Evolutionary conservation across 2,888 invertebrate species (phyloP).

Genomic region (Cryptocephalus moraei): DNA sequence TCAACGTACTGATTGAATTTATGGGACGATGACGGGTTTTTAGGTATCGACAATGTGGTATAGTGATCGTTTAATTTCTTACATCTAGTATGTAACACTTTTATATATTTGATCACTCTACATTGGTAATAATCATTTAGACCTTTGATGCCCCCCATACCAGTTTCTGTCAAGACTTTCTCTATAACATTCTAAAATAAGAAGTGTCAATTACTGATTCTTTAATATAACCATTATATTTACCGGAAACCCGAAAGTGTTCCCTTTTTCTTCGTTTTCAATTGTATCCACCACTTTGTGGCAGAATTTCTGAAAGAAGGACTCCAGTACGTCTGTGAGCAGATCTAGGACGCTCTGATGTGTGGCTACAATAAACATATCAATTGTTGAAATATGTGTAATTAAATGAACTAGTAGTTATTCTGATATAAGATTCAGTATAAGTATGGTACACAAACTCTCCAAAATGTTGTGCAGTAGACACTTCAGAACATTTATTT

Average conservation of each 20-base stretch:
- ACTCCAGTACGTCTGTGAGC: conserved; percentile 40
- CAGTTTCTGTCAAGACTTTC: conserved; percentile 49
- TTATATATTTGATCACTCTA: conserved; percentile 31
- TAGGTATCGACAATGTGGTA: conserved; percentile 22
- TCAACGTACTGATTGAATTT: conserved; percentile 25
- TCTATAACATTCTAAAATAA: conserved; percentile 47
- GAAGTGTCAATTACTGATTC: neutral
- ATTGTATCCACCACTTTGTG: conserved; percentile 42
- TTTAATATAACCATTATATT: conserved; percentile 10
- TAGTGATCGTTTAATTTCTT: conserved; percentile 27
- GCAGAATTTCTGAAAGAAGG: conserved; percentile 40
- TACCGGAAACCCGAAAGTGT: conserved; percentile 42
- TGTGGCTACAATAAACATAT: conserved; percentile 28
- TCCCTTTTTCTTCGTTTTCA: conserved; percentile 40
- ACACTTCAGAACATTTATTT: too few species aligned
- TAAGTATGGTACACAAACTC: too few species aligned
- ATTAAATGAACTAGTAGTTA: too few species aligned
- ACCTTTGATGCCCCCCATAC: conserved; percentile 46
- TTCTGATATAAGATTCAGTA: too few species aligned
- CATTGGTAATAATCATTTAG: conserved; percentile 49
- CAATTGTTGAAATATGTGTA: neutral
- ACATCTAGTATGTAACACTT: conserved; percentile 28
- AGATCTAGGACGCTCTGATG: conserved; percentile 41
- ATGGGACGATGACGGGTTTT: conserved; percentile 21
- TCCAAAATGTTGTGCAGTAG: too few species aligned